A percentile compares a stretch with the other conserved stretches of the same genome.
phyloP scores from a whole-genome alignment of 1,140 invertebrate species.

The Colletes gigas region DNA sequence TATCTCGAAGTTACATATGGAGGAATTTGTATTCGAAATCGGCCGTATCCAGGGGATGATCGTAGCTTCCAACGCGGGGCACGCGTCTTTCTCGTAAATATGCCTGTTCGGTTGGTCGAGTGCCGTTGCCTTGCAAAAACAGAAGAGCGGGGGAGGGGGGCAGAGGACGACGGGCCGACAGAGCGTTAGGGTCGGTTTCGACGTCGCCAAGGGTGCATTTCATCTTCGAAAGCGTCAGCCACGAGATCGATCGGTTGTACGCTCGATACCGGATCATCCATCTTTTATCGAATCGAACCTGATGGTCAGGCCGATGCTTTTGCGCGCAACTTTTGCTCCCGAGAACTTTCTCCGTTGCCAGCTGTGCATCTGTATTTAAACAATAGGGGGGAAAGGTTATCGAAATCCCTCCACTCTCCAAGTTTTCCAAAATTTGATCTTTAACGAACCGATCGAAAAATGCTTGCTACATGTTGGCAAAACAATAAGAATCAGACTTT shows the following conservation, averaged over 20 bases:
- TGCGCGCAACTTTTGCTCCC: conserved; percentile 56
- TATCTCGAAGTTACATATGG: conserved; percentile 65
- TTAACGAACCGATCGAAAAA: too few species aligned
- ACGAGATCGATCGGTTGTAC: conserved; percentile 78
- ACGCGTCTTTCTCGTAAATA: conserved; percentile 75
- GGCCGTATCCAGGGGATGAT: conserved; percentile 46
- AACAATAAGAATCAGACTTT: too few species aligned
- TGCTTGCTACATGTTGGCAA: too few species aligned
- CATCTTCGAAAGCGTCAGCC: conserved; percentile 79
- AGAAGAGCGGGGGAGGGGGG: neutral
- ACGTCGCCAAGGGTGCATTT: conserved; percentile 79
- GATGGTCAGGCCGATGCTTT: conserved; percentile 41
- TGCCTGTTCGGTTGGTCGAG: conserved; percentile 63
- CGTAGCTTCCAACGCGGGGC: conserved; percentile 61
- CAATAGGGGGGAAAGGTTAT: neutral
- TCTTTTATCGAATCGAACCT: conserved; percentile 77
- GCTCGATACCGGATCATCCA: conserved; percentile 75
- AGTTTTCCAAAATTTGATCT: too few species aligned
- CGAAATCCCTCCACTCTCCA: too few species aligned
- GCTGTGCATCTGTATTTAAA: neutral
- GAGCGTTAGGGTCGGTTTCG: conserved; percentile 60
- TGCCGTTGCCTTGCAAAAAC: conserved; percentile 60
- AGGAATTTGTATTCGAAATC: conserved; percentile 75
- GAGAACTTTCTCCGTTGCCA: neutral
- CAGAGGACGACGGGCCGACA: neutral